Percentiles rank a stretch among this genome's conserved stretches.
phyloP scores from a whole-genome alignment of 2,888 invertebrate genomes.

The Plagodis dolabraria region DNA sequence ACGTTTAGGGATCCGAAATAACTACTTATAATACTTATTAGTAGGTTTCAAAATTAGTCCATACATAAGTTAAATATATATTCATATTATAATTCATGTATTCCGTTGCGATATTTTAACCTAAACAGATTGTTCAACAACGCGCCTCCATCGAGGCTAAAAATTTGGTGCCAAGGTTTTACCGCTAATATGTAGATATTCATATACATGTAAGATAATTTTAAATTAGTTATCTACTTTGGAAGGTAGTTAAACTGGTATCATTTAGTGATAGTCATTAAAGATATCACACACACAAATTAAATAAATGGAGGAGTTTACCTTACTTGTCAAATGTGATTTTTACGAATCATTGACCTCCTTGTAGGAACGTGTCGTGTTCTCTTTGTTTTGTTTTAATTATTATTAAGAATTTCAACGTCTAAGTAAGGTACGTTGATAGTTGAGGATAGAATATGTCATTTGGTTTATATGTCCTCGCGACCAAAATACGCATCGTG shows the following conservation, averaged over 20 bases:
- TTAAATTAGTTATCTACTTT: slow-evolving; percentile 52
- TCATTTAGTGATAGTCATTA: slow-evolving; percentile 36
- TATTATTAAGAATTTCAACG: slow-evolving; percentile 18
- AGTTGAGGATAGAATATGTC: slow-evolving; percentile 45
- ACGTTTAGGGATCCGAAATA: too few relatives aligned
- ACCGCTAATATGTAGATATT: slow-evolving; percentile 72
- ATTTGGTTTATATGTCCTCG: slow-evolving; percentile 62
- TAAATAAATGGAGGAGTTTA: slow-evolving; percentile 38
- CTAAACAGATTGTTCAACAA: slow-evolving; percentile 71
- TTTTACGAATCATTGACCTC: slow-evolving; percentile 37
- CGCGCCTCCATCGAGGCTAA: slow-evolving; percentile 65
- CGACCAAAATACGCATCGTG: slow-evolving; percentile 79
- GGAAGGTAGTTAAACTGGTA: slow-evolving; percentile 59
- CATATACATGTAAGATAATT: slow-evolving; percentile 62
- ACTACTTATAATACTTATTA: background rate
- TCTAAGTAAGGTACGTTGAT: slow-evolving; percentile 43
- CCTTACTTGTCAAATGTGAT: slow-evolving; percentile 33
- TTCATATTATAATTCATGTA: slow-evolving; percentile 49
- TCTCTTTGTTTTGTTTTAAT: background rate
- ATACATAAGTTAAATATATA: slow-evolving; percentile 18
- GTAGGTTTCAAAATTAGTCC: background rate
- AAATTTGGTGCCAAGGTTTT: slow-evolving; percentile 79
- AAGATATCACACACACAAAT: slow-evolving; percentile 18
- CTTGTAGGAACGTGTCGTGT: slow-evolving; percentile 42
- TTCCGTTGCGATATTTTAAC: slow-evolving; percentile 72